phyloP scores from a whole-genome alignment of 2,888 invertebrate genomes.

The Cerceris ruficornis region DNA sequence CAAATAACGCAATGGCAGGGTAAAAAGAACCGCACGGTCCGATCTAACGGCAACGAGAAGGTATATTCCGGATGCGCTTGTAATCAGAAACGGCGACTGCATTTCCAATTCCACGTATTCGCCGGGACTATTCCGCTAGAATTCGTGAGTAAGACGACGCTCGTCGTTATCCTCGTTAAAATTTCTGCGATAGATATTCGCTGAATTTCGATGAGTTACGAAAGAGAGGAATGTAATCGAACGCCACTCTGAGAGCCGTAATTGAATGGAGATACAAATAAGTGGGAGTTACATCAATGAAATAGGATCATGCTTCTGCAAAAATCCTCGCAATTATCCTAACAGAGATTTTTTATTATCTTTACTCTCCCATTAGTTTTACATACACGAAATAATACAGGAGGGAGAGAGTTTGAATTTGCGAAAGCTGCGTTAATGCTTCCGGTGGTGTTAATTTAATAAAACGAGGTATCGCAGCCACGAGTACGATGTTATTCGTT shows the following conservation, averaged over 20 bases:
- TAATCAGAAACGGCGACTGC: constrained; percentile 62
- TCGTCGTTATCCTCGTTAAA: constrained; percentile 54
- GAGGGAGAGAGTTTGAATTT: too few relatives aligned
- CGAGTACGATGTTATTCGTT: constrained; percentile 25
- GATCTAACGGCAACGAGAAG: constrained; percentile 31
- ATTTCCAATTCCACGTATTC: constrained; percentile 61
- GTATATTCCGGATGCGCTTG: constrained; percentile 60
- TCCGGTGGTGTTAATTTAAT: constrained; percentile 32
- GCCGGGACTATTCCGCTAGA: constrained; percentile 38
- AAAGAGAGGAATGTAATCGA: constrained; percentile 4
- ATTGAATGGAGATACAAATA: constrained; percentile 16
- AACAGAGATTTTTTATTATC: too few relatives aligned
- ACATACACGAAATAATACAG: too few relatives aligned
- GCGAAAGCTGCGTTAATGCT: too few relatives aligned
- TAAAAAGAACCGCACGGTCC: neutral
- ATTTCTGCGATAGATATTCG: constrained; percentile 43
- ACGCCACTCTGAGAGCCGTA: neutral
- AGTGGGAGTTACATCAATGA: neutral
- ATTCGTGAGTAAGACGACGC: constrained; percentile 53
- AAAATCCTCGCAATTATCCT: too few relatives aligned
- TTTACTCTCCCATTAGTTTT: too few relatives aligned
- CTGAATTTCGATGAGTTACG: constrained; percentile 45
- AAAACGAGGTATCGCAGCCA: constrained; percentile 31
- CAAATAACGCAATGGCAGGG: neutral
- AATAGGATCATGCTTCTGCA: too few relatives aligned